A percentile compares a stretch with the other conserved stretches of the same genome.
phyloP scores from a whole-genome alignment of 2,113 vertebrate species.

The Stomatorhinus ivindoensis region DNA sequence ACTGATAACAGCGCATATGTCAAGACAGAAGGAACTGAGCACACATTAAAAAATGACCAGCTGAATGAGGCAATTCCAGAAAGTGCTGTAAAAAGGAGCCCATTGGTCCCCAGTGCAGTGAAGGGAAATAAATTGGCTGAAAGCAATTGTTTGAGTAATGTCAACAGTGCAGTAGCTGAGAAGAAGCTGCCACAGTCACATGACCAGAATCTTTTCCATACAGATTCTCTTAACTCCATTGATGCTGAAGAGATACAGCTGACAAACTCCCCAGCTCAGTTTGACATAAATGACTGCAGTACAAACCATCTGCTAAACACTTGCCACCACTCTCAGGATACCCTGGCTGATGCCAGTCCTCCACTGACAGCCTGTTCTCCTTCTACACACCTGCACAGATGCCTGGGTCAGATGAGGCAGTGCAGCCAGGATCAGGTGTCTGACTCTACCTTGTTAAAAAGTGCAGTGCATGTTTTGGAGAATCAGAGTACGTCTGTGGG shows the following conservation, averaged over 20 bases:
- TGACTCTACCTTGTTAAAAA: constrained; percentile 33
- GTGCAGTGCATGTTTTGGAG: constrained; percentile 31
- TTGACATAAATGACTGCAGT: constrained; percentile 32
- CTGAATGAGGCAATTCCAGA: not conserved
- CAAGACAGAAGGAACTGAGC: not conserved
- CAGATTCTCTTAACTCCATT: constrained; percentile 34
- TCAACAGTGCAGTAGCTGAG: constrained; percentile 32
- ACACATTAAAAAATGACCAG: not conserved
- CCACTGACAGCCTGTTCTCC: not conserved
- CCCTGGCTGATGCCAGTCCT: not conserved
- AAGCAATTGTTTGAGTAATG: not conserved
- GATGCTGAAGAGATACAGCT: constrained; percentile 20
- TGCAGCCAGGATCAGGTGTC: constrained; percentile 28
- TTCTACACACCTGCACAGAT: constrained; percentile 33
- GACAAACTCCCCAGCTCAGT: constrained; percentile 20
- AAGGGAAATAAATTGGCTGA: not conserved
- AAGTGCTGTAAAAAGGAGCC: not conserved
- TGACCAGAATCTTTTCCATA: constrained; percentile 40
- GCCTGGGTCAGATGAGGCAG: constrained; percentile 26
- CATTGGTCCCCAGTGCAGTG: not conserved
- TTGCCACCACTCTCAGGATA: not conserved
- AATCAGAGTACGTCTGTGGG: constrained; percentile 27
- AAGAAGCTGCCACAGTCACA: not conserved
- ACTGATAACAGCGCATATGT: not conserved
- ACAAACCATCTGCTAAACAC: constrained; percentile 27